Conservation (phyloP, 35 echinoderm and acorn worm genomes). For the Heliocidaris erythrogramma region DNA sequence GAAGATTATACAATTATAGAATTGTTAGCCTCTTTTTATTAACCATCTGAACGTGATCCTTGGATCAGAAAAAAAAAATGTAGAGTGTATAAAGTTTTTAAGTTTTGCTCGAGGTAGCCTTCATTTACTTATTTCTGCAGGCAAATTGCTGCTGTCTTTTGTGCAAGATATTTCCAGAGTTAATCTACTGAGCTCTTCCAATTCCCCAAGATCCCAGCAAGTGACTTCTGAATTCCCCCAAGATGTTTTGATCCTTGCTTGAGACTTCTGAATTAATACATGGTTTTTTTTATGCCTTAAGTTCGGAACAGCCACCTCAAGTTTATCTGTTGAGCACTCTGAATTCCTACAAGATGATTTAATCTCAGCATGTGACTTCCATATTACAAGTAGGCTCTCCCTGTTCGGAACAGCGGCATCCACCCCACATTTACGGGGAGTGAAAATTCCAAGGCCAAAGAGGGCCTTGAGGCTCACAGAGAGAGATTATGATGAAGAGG, state of each 20-base stretch:
- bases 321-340: background rate
- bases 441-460: background rate
- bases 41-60: too few species aligned
- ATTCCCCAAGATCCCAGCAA: too few species aligned
- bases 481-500: background rate
- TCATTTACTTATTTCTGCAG: too few species aligned
- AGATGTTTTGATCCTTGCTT: background rate
- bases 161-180: background rate
- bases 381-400: background rate
- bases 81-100: too few species aligned
- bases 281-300: background rate
- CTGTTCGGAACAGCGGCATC: background rate
- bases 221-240: background rate
- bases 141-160: background rate
- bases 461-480: background rate
- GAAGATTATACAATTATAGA: too few species aligned
- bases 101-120: too few species aligned
- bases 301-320: background rate
- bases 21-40: too few species aligned
- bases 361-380: background rate
- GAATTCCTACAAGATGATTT: background rate
- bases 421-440: background rate
- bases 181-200: background rate
- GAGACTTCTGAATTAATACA: background rate
- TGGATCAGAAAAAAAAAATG: too few species aligned